Base-by-base conservation (phyloP, 92 coral and sea anemone species). In the Palythoa grandis region DNA sequence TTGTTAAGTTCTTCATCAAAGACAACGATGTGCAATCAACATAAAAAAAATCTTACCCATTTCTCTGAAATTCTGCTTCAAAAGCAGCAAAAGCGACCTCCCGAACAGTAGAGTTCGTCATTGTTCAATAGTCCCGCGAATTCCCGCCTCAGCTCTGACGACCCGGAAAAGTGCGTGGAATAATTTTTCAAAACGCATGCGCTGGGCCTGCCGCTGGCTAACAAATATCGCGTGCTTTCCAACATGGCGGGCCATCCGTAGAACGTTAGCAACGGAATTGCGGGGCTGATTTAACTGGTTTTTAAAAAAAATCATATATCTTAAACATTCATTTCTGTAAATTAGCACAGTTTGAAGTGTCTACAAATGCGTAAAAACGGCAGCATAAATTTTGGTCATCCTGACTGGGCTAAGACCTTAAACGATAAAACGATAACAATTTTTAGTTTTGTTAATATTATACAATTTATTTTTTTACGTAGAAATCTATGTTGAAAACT, bases 71-170 rank as follows among this genome's bases (percentile, higher is more conserved):
- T 63, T 89, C 92, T 9, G 89, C 88, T 67, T 77, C 43, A 22
- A 85, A 89, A 85, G 89, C 85, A 70, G 16, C 68, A 24, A 88
- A 88, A 14, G 91, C 83, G 23, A 84, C 89, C 61, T 88, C 83
- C 61, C 22, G 47, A 24, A 61, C 10, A 38, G 39, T 74, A 13
- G 38, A 63, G 37, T 39, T 56, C 23, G 85, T 61, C 61, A 58
- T 66, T 14, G 35, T 8, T 11, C 16, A 9, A 69, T 24, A 35
- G 8, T 60, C 73, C 72, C 14, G 52, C 48, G 52, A 80, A 57
- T 52, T 78, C 84, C 43, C 15, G 71, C 14, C 72, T 56, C 70
- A 23, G 43, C 72, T 78, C 20, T 50, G 47, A 66, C 1, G 65
- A 63, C 69, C 23, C 69, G 29, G 29, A 63, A 20, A 63, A 63